Evolutionary conservation across 2,113 vertebrate genomes (phyloP), one percentile per base, ranked within the genome.

Genomic region (Galemys pyrenaicus): DNA sequence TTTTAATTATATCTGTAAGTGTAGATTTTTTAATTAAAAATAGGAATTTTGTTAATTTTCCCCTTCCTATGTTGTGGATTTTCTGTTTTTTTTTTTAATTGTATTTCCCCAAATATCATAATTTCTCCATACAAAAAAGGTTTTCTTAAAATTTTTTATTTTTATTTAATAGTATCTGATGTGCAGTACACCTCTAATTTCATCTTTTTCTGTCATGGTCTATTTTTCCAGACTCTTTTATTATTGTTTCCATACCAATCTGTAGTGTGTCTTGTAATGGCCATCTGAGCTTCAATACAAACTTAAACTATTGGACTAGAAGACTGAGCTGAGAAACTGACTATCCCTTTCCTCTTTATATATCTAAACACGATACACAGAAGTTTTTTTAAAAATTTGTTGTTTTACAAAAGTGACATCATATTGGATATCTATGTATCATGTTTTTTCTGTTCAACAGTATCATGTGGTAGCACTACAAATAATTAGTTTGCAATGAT

Each of bases 11-110:
- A 26, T 83, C 32, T 28, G 65, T 22, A 6, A 32, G 17, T 78
- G 75, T 37, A 84, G 26, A n/a, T 78, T 58, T 91, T 92, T 54
- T 67, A 81, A 54, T 79, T 60, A 32, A 88, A 75, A 87, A 62
- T 35, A 46, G 5, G 7, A 1, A 44, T 68, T 73, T 46, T 35
- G 26, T 51, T 77, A 41, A 78, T 39, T 49, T 90, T 89, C 65
- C 64, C 46, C n/a, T 64, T 37, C 73, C 44, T 58, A 17, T 30
- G 51, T 24, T 80, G 11, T 56, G 5, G 30, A 58, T 87, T 54
- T 39, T 30, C 56, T 58, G 17, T 24, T 77, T 78, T 39, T n/a
- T 28, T 30, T 49, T 37, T n/a, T n/a, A 88, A 19, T 67, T 67
- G 74, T 49, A 3, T 70, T 92, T 73, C 20, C 11, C 2, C 13